Evolutionary conservation across 2,113 vertebrate species (phyloP).

Genomic region (Petrocephalus microphthalmus): DNA sequence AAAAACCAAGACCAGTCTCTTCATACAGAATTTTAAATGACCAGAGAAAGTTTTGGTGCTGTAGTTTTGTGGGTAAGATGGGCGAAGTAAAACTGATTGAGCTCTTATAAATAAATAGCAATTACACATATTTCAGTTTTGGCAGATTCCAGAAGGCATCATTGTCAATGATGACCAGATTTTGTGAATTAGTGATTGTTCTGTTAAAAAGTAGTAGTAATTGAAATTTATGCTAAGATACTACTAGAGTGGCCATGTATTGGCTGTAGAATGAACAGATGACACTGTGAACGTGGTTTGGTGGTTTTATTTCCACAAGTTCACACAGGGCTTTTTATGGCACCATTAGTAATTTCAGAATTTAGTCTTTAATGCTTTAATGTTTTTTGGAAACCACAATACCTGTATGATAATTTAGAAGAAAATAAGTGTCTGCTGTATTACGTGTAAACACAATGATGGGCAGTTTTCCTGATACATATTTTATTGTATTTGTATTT

Average conservation of each 20-base stretch:
- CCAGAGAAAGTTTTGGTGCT: background rate
- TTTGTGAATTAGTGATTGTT: conserved; percentile 55
- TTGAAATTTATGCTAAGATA: background rate
- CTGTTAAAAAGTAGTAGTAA: conserved; percentile 16
- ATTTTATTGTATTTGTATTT: too few species aligned
- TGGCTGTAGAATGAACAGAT: background rate
- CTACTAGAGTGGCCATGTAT: background rate
- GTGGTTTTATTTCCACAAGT: too few species aligned
- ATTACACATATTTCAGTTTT: conserved; percentile 58
- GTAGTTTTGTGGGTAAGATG: background rate
- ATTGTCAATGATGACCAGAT: conserved; percentile 51
- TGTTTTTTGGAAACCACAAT: too few species aligned
- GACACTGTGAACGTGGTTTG: too few species aligned
- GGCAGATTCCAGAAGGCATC: conserved; percentile 52
- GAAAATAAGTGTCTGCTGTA: background rate
- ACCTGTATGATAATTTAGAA: background rate
- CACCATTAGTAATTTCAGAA: too few species aligned
- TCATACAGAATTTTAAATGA: background rate
- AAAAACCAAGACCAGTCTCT: background rate
- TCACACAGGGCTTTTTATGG: too few species aligned
- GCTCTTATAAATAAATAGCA: conserved; percentile 22
- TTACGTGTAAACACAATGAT: background rate
- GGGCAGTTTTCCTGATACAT: background rate
- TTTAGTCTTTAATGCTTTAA: too few species aligned
- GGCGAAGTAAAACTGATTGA: background rate